Evolutionary conservation across 2,888 invertebrate species (phyloP).

Genomic region (Sphaerophoria taeniata): DNA sequence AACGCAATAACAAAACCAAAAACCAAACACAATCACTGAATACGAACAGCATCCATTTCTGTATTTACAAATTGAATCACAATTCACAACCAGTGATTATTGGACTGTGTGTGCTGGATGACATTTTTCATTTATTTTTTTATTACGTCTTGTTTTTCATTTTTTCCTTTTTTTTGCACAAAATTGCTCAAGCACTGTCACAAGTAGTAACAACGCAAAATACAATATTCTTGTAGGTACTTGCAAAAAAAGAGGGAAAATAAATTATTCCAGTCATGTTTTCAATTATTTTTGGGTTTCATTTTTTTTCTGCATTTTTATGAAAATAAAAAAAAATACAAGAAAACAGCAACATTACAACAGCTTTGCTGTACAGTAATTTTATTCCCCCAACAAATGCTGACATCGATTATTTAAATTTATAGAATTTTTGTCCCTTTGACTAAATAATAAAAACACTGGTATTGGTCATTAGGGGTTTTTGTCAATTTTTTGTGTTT

Average conservation of each 20-base stretch:
- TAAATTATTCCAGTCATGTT: constrained; percentile 70
- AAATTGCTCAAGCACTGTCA: constrained; percentile 32
- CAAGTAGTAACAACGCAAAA: not conserved
- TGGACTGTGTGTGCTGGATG: constrained; percentile 36
- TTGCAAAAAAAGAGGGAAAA: constrained; percentile 23
- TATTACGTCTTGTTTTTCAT: not conserved
- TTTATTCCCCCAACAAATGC: constrained; percentile 42
- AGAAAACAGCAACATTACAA: constrained; percentile 1
- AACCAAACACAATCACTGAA: not conserved
- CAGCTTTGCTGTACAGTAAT: not conserved
- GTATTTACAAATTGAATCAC: constrained; percentile 35
- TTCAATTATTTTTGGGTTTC: constrained; percentile 64
- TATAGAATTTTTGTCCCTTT: constrained; percentile 34
- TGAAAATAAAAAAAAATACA: constrained; percentile 10
- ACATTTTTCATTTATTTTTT: constrained; percentile 38
- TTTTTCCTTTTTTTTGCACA: not conserved
- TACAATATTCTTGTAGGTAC: constrained; percentile 35
- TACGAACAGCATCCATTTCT: constrained; percentile 34
- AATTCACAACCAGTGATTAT: constrained; percentile 35
- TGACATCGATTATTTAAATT: constrained; percentile 58
- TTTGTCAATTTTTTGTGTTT: constrained; percentile 26
- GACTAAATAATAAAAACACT: constrained; percentile 24
- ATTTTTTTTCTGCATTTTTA: constrained; percentile 6
- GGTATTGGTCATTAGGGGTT: constrained; percentile 42
- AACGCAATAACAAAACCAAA: constrained; percentile 4